Evolutionary conservation across 2,888 invertebrate genomes (phyloP), one percentile per base, ranked within the genome.

Genomic region (Perizoma affinitatum): DNA sequence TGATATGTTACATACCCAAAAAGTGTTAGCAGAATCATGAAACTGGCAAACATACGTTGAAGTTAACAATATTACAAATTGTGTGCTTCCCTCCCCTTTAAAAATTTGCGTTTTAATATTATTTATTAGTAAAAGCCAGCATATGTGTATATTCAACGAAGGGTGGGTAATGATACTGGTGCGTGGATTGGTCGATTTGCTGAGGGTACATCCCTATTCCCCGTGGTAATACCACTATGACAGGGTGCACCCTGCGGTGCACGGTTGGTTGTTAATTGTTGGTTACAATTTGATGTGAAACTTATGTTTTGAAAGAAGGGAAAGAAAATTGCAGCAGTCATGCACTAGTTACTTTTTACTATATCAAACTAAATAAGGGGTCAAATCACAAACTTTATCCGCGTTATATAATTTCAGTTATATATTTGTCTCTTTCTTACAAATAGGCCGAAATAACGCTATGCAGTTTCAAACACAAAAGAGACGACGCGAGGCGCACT

Each of bases 111-210:
- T 81, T 79, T 83, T 74, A 74, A 80, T 87, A 88, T 89, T 90
- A 89, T 90, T 90, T 88, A 84, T 80, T 84, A 74, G 83, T 87
- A 87, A 90, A 87, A 83, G 82, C 81, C 78, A 88, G 86, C 90
- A 90, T 90, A 91, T 90, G 91, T 89, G 75, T 76, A 70, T 67
- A 73, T 79, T 79, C 65, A 65, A 70, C 69, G 75, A 67, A 82
- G 89, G 90, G 90, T 85, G 85, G 74, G 74, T 85, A 84, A 86
- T 83, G 78, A 80, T 81, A 22, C 22, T 78, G 79, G 79, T 80
- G 70, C 79, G 68, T 70, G 76, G 83, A 91, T 91, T 90, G 91
- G 90, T 82, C 74, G 82, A 75, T 71, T 77, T 66, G 51, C 71
- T 63, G 70, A 77, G 90, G 89, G 86, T 69, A 74, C 83, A 83